These are phyloP conservation scores for Rhabdomys dilectus DNA, from an alignment of 2,113 vertebrate genomes.

Conservation along the genomic window DNA sequence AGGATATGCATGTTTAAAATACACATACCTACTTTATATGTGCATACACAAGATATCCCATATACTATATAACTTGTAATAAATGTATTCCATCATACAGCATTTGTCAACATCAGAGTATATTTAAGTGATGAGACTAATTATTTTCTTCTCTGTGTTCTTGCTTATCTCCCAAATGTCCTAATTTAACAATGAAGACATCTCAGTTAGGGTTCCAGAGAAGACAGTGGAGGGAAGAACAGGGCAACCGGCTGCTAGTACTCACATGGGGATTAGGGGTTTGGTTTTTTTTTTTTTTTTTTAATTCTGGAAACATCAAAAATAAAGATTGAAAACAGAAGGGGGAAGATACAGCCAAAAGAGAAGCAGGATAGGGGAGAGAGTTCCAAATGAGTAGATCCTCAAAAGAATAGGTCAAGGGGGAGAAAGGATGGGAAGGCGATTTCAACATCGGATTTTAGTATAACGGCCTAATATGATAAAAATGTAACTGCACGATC, in stretches of 20 bases:
- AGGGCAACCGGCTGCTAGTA: constrained; percentile 31
- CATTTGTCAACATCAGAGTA: constrained; percentile 4
- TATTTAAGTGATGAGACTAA: constrained; percentile 38
- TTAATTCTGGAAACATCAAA: constrained; percentile 68
- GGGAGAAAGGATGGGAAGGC: constrained; percentile 26
- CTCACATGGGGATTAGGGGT: constrained; percentile 32
- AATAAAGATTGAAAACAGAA: constrained; percentile 76
- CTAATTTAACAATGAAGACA: constrained; percentile 63
- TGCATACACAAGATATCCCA: not conserved
- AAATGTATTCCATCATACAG: not conserved
- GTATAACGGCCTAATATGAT: not conserved
- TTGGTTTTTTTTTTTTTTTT: constrained; percentile 31
- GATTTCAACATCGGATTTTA: constrained; percentile 52
- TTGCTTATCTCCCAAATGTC: constrained; percentile 63
- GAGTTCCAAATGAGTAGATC: constrained; percentile 53
- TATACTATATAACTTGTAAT: not conserved
- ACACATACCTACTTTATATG: not conserved
- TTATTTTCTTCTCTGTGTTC: constrained; percentile 41
- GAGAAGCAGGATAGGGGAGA: constrained; percentile 59
- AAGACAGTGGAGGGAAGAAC: constrained; percentile 15
- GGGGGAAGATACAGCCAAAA: constrained; percentile 66
- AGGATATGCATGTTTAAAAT: not conserved
- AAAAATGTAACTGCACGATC: not conserved
- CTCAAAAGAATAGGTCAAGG: constrained; percentile 62
- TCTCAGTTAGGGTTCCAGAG: constrained; percentile 20